Evolutionary conservation across 2,113 vertebrate genomes (phyloP), one percentile per base, ranked within the genome.

Genomic region (Sialia sialis): DNA sequence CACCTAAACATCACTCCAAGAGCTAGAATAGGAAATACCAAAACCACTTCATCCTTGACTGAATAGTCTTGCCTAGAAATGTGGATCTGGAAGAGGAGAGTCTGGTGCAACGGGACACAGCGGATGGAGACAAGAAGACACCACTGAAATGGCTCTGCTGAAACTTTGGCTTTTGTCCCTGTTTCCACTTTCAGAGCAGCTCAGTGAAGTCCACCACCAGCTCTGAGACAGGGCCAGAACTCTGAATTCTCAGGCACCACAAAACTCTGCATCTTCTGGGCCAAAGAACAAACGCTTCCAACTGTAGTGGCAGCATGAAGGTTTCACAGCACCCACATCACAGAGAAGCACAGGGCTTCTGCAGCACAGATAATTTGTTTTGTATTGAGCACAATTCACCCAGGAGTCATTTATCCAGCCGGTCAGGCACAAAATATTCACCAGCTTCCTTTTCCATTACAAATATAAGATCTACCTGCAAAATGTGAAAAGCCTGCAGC

Each of bases 401-500:
- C 87, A 59, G 23, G 39, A 15, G 12, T 32, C 0, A 0, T 55
- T 84, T 55, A 55, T 84, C 59, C 78, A 52, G 60, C 19, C 73
- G 64, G n/a, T 60, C 66, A 60, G 63, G 54, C 66, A 91, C 60
- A 64, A 92, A 91, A 84, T 48, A 52, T 27, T 64, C 90, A 44
- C 21, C 49, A 69, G 44, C 25, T 83, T 60, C 80, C 44, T 68
- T 79, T 85, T 18, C 38, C 51, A 66, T 43, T 16, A 34, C 13
- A 70, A 77, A 89, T 74, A 84, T 77, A 74, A 87, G 43, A 74
- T 67, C 32, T 89, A 91, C 76, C 80, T 77, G 34, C 34, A 80
- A 84, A 85, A 66, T 5, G 29, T 6, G 27, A 60, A n/a, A 80
- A 34, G 27, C 34, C 46, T 90, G 32, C 59, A 74, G 76, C 46